phyloP scores from a whole-genome alignment of 2,797 vertebrate species.

The Borostomias antarcticus region DNA sequence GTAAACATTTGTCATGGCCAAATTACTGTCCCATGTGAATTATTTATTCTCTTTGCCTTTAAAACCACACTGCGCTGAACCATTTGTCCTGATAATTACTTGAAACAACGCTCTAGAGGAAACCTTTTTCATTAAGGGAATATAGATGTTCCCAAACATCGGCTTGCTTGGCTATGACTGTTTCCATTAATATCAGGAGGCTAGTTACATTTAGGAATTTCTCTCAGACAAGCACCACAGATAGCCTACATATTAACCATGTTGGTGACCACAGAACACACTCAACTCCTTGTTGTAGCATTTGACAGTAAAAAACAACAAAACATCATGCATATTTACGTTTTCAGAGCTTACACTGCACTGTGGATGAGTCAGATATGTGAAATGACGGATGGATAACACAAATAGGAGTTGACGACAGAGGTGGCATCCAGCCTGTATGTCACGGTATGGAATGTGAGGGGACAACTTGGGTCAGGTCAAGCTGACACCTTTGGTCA shows the following conservation, averaged over 20 bases:
- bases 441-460: conserved; percentile 11
- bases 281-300: too few relatives aligned
- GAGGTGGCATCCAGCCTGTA: too few relatives aligned
- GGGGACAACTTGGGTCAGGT: conserved; percentile 10
- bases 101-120: not conserved
- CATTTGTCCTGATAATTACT: conserved; percentile 51
- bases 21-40: conserved; percentile 40
- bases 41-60: conserved; percentile 44
- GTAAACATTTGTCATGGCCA: conserved; percentile 47
- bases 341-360: not conserved
- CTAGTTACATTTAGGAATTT: too few relatives aligned
- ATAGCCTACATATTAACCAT: too few relatives aligned
- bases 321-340: too few relatives aligned
- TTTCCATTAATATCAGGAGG: too few relatives aligned
- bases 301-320: too few relatives aligned
- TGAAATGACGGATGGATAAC: conserved; percentile 2
- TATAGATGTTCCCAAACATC: not conserved
- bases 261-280: too few relatives aligned
- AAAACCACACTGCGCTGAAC: conserved; percentile 45
- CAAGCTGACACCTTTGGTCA: not conserved
- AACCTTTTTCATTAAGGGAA: conserved; percentile 17
- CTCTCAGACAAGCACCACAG: too few relatives aligned
- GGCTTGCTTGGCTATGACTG: too few relatives aligned
- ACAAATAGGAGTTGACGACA: conserved; percentile 8
- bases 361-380: not conserved